A percentile compares a stretch with the other conserved stretches of the same genome.
Evolutionary conservation across 1,140 invertebrate species (phyloP).

Genomic region (Zeugodacus cucurbitae): DNA sequence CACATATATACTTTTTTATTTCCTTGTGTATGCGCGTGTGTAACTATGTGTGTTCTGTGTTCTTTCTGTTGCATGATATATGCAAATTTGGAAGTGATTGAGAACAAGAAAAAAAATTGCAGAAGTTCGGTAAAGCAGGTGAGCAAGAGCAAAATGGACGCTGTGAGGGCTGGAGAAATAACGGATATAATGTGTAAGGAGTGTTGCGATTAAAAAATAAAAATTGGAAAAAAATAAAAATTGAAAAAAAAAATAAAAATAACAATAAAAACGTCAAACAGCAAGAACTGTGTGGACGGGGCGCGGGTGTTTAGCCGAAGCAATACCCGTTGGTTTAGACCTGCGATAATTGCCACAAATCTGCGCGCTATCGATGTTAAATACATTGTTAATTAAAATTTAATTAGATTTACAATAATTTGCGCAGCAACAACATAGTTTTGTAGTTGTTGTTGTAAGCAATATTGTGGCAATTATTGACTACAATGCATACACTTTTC

Average conservation of each 20-base stretch:
- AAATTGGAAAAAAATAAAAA: too few relatives aligned
- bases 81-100: background rate
- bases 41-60: background rate
- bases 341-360: too few relatives aligned
- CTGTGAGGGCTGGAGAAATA: background rate
- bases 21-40: background rate
- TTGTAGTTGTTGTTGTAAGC: background rate
- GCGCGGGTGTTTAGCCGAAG: background rate
- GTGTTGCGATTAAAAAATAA: background rate
- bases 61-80: background rate
- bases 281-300: background rate
- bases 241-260: background rate
- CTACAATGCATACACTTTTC: too few relatives aligned
- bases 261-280: background rate
- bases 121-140: background rate
- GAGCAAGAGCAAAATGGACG: background rate
- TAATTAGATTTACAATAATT: background rate
- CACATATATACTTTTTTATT: constrained; percentile 38
- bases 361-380: too few relatives aligned
- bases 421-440: background rate
- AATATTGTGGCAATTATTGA: too few relatives aligned
- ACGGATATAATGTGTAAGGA: background rate
- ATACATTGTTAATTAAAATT: too few relatives aligned
- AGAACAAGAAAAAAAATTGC: background rate
- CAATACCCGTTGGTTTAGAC: too few relatives aligned